Conservation (phyloP, 2,797 vertebrate species). For the Hippoglossus hippoglossus region DNA sequence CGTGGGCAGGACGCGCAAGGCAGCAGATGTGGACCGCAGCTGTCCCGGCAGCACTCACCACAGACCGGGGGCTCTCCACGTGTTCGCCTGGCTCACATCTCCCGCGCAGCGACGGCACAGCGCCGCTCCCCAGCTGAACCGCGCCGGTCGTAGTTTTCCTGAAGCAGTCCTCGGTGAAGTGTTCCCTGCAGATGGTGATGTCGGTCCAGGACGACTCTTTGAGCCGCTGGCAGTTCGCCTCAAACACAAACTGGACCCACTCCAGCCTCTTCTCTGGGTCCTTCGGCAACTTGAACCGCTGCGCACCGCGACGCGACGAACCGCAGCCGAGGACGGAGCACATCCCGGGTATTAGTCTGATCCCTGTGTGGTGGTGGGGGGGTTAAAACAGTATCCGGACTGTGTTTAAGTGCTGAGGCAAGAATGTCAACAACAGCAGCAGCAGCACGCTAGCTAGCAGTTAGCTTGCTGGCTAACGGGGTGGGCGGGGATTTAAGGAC, state of each 20-base stretch:
- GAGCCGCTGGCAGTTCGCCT: neutral
- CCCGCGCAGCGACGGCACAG: constrained; percentile 39
- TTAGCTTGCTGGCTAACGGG: too few species aligned
- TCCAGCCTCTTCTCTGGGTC: constrained; percentile 62
- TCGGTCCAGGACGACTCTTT: constrained; percentile 63
- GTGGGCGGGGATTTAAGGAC: too few species aligned
- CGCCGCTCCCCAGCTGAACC: constrained; percentile 24
- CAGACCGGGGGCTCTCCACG: too few species aligned
- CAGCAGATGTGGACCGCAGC: neutral
- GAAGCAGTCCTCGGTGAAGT: constrained; percentile 51
- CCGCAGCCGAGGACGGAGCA: constrained; percentile 15
- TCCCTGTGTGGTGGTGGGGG: too few species aligned
- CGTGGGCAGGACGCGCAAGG: too few species aligned
- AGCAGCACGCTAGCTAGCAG: too few species aligned
- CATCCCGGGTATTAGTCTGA: neutral
- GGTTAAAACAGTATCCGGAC: too few species aligned
- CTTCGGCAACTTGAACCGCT: constrained; percentile 55
- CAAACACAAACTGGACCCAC: constrained; percentile 62
- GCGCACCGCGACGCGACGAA: constrained; percentile 28
- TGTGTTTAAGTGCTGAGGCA: too few species aligned
- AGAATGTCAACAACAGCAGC: too few species aligned
- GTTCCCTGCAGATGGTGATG: constrained; percentile 51
- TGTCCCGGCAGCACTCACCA: too few species aligned
- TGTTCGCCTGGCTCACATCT: too few species aligned
- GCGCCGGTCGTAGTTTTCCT: neutral